Percentiles rank a stretch among this genome's conserved stretches.
These are phyloP conservation scores for Dreissena polymorpha DNA, from an alignment of 1,140 invertebrate species.

Conservation along the genomic window DNA sequence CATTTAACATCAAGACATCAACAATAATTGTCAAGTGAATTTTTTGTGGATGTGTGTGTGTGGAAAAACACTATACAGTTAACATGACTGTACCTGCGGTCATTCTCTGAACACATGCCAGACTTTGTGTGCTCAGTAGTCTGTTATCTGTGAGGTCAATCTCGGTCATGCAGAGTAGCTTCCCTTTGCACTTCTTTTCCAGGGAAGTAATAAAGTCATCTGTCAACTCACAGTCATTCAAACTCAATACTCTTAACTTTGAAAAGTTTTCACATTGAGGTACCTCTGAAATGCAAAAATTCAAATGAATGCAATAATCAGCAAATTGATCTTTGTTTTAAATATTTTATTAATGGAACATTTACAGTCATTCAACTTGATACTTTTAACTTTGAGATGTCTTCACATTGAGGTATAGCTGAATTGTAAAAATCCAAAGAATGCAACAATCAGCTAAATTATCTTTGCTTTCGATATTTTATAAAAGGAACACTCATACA, in stretches of 20 bases:
- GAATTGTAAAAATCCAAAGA: constrained; percentile 14
- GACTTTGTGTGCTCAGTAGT: constrained; percentile 55
- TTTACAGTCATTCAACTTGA: constrained; percentile 62
- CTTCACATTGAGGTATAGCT: constrained; percentile 27
- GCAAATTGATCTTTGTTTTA: neutral
- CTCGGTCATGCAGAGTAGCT: constrained; percentile 59
- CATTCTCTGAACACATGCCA: constrained; percentile 56
- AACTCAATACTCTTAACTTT: constrained; percentile 59
- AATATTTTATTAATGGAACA: neutral
- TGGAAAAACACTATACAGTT: too few species aligned
- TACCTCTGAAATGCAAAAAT: constrained; percentile 35
- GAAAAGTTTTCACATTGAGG: constrained; percentile 23
- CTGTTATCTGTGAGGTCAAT: constrained; percentile 66
- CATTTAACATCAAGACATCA: too few species aligned
- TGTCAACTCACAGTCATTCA: constrained; percentile 59
- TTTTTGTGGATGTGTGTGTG: too few species aligned
- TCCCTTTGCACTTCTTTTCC: constrained; percentile 59
- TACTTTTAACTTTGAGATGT: constrained; percentile 51
- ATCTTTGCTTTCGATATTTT: neutral
- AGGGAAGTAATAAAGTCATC: constrained; percentile 60
- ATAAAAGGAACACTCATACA: too few species aligned
- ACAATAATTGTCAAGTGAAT: too few species aligned
- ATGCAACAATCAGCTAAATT: neutral
- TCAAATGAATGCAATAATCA: neutral
- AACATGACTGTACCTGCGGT: constrained; percentile 54